phyloP scores from a whole-genome alignment of 2,797 vertebrate genomes.

The Sciaenops ocellatus region DNA sequence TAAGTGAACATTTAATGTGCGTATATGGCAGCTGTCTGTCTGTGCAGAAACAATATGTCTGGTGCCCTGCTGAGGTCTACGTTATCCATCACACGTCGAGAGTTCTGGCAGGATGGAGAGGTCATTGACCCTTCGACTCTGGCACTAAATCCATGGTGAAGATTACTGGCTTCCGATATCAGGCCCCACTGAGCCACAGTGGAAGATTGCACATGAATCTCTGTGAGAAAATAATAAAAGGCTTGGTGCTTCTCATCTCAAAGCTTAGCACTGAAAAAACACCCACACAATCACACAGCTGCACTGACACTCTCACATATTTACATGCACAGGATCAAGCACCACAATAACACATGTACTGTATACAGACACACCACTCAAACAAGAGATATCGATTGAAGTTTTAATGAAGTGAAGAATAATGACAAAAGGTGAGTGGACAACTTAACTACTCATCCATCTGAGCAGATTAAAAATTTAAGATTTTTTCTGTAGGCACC shows the following conservation, averaged over 20 bases:
- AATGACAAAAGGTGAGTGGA: not conserved
- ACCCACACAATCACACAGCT: slow-evolving; percentile 50
- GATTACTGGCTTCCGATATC: slow-evolving; percentile 69
- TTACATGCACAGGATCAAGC: slow-evolving; percentile 3
- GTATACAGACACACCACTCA: slow-evolving; percentile 5
- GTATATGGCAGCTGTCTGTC: not conserved
- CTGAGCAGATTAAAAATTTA: slow-evolving; percentile 8
- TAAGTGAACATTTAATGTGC: slow-evolving; percentile 12
- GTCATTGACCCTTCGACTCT: slow-evolving; percentile 59
- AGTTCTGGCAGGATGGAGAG: slow-evolving; percentile 41
- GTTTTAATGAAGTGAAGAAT: slow-evolving; percentile 5
- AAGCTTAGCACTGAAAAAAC: slow-evolving; percentile 54
- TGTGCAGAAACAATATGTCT: not conserved
- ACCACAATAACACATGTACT: not conserved
- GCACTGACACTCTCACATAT: slow-evolving; percentile 1
- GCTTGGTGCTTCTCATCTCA: slow-evolving; percentile 53
- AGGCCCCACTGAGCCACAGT: slow-evolving; percentile 53
- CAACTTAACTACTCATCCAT: not conserved
- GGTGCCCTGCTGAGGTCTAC: slow-evolving; percentile 5
- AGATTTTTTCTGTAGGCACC: not conserved
- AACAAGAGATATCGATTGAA: not conserved
- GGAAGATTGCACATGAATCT: slow-evolving; percentile 77
- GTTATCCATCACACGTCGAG: slow-evolving; percentile 34
- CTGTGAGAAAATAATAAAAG: slow-evolving; percentile 70
- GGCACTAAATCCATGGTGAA: slow-evolving; percentile 63